Base-by-base conservation (phyloP, 2,113 vertebrate genomes). In the Nothocercus nigrocapillus region DNA sequence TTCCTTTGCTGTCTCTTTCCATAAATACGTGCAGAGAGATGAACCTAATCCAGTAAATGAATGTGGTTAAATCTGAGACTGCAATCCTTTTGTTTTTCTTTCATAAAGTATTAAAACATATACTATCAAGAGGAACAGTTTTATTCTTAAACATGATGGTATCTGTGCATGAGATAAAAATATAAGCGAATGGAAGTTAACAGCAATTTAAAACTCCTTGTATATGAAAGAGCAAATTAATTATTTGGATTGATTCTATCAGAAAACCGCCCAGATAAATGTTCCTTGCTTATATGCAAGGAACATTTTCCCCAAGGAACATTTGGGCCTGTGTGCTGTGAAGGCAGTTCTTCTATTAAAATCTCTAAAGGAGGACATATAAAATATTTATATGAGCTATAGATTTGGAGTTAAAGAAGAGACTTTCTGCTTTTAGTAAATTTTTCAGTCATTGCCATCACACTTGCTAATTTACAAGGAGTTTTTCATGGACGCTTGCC, bases 401-500 rank as follows among this genome's bases (percentile, higher is more conserved):
- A 49, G 53, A 74, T 93, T 90, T 63, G 58, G 77, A 85, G 45
- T 56, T 88, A 76, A 87, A 66, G 72, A 49, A 51, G 66, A 49
- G 64, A 36, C 18, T 24, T 64, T 51, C 21, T 91, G 36, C 89
- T 82, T 66, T 92, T 93, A 34, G 38, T 81, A 42, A 81, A 61
- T 62, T 86, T 47, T 89, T 64, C 63, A 77, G 30, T 73, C 27
- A 56, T 73, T 93, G 75, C 82, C 70, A 76, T 68, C 45, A 19
- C 24, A 45, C 85, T 80, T 40, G 81, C 82, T 94, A 93, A 89
- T 92, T 88, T 64, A 87, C 38, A 79, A 78, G 11, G 64, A 88
- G 84, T 69, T 92, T 90, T 78, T 84, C 7, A 3, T 89, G 77
- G 89, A 84, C 86, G 79, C 94, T 88, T 95, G 95, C 66, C 93